phyloP scores from a whole-genome alignment of 2,888 invertebrate genomes.

The Drosophila prolongata region DNA sequence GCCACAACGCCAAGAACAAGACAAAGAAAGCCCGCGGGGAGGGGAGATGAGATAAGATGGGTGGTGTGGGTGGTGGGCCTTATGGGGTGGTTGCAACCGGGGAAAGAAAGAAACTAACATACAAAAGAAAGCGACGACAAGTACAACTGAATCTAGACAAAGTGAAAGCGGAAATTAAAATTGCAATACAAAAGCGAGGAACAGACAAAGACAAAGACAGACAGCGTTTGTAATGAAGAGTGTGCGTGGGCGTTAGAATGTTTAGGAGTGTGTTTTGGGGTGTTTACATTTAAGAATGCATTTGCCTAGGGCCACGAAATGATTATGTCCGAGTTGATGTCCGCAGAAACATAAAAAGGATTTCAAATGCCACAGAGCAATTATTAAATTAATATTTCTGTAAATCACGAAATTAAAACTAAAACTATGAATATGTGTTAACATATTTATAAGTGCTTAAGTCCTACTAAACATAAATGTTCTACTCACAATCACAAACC shows the following conservation, averaged over 20 bases:
- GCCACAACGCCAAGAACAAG: slow-evolving; percentile 49
- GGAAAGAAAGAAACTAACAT: slow-evolving; percentile 11
- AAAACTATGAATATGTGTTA: too few relatives aligned
- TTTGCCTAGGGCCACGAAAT: slow-evolving; percentile 15
- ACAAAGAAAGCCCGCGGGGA: slow-evolving; percentile 25
- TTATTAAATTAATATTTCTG: too few relatives aligned
- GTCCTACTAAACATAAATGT: too few relatives aligned
- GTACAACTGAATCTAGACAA: slow-evolving; percentile 73
- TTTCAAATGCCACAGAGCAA: too few relatives aligned
- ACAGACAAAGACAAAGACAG: slow-evolving; percentile 42
- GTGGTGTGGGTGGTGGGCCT: neutral
- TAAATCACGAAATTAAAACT: too few relatives aligned
- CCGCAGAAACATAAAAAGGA: too few relatives aligned
- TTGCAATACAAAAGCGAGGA: slow-evolving; percentile 68
- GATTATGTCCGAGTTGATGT: slow-evolving; percentile 13
- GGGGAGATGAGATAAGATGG: slow-evolving; percentile 12
- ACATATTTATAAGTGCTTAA: too few relatives aligned
- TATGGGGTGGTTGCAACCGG: neutral
- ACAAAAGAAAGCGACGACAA: slow-evolving; percentile 41
- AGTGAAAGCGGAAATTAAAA: slow-evolving; percentile 80
- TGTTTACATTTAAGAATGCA: slow-evolving; percentile 27
- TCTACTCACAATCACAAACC: too few relatives aligned
- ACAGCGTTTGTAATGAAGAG: slow-evolving; percentile 70
- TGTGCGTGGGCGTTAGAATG: slow-evolving; percentile 33
- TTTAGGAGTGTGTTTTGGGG: slow-evolving; percentile 14